These are phyloP conservation scores for Aethes cnicana DNA, from an alignment of 2,888 invertebrate species.

Conservation along the genomic window DNA sequence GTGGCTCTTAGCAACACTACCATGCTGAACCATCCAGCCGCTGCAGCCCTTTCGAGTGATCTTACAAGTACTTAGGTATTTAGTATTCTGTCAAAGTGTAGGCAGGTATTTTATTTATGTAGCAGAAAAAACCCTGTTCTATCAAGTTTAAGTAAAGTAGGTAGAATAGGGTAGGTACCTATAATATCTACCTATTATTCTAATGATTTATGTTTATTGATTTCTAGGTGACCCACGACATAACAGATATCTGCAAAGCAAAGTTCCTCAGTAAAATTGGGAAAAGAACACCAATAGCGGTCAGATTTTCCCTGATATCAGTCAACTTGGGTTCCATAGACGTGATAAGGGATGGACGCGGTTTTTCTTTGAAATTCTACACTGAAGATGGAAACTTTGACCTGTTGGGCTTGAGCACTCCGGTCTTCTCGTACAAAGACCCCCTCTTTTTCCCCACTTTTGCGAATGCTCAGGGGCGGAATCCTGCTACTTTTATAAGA, in stretches of 20 bases:
- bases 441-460: constrained; percentile 93
- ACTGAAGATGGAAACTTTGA: constrained; percentile 95
- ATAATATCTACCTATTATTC: too few species aligned
- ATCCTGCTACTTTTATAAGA: constrained; percentile 93
- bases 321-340: constrained; percentile 94
- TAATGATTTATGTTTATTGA: background rate
- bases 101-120: too few species aligned
- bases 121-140: too few species aligned
- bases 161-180: too few species aligned
- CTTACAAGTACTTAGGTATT: too few species aligned
- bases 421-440: constrained; percentile 94
- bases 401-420: constrained; percentile 93
- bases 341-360: constrained; percentile 92
- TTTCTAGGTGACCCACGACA: constrained; percentile 87
- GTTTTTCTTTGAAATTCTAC: constrained; percentile 95
- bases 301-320: constrained; percentile 90
- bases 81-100: too few species aligned
- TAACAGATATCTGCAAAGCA: constrained; percentile 88
- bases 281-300: constrained; percentile 88
- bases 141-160: too few species aligned
- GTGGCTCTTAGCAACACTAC: too few species aligned
- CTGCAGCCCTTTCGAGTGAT: too few species aligned
- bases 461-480: constrained; percentile 95
- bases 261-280: constrained; percentile 87
- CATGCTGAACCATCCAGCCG: too few species aligned